These are phyloP conservation scores for Phacellophora camtschatica DNA, from an alignment of 30 jellyfish, hydroid and myxozoan species.

Conservation along the genomic window DNA sequence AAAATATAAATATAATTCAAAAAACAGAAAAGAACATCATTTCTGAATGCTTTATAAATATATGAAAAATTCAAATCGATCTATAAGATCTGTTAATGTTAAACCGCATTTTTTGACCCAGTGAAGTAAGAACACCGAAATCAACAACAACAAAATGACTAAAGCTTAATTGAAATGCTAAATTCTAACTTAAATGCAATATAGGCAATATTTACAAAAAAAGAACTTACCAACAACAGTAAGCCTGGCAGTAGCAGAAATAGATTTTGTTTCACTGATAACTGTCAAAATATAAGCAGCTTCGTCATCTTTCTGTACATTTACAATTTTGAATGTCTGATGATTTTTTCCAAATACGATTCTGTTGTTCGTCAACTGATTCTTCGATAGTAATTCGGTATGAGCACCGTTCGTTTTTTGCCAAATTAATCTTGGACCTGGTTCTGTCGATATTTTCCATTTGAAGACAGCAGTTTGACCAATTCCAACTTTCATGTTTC, in stretches of 20 bases:
- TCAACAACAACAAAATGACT: no score
- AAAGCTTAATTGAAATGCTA: no score
- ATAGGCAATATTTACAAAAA: background rate
- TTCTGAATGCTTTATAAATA: no score
- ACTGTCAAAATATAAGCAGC: conserved; percentile 74
- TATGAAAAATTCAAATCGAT: no score
- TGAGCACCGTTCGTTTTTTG: conserved; percentile 56
- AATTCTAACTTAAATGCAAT: no score
- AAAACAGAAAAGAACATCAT: no score
- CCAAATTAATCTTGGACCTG: conserved; percentile 56
- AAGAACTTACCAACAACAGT: conserved; percentile 69
- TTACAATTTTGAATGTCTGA: conserved; percentile 39
- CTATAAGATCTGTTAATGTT: no score
- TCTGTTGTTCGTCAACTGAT: conserved; percentile 26
- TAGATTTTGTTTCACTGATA: conserved; percentile 31
- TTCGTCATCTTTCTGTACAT: conserved; percentile 70
- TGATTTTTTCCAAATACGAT: conserved; percentile 8
- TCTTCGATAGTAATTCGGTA: conserved; percentile 14
- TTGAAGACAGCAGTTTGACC: conserved; percentile 80
- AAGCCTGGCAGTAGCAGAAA: conserved; percentile 71
- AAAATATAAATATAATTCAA: no score
- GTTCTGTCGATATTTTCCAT: conserved; percentile 84
- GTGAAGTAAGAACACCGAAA: no score
- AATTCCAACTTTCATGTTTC: conserved; percentile 71
- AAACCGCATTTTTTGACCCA: no score